Base-by-base conservation (phyloP, 2,797 vertebrate species). In the Pangasius djambal region DNA sequence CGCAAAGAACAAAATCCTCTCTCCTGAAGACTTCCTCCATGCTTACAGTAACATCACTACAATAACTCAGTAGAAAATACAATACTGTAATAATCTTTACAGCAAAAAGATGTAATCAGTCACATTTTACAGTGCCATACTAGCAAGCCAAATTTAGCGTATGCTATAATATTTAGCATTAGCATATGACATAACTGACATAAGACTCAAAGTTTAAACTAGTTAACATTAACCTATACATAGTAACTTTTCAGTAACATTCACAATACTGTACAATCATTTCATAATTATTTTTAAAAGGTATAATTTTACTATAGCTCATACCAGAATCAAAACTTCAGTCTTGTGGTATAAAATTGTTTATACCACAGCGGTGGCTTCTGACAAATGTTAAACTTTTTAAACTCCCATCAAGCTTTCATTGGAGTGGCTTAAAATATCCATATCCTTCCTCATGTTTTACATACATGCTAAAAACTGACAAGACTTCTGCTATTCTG, bases 401-500 rank as follows among this genome's bases (percentile, higher is more conserved):
- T 48, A 18, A 55, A 10, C 25, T 31, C 12, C 78, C 18, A 22
- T 59, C 78, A 37, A 18, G 1, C 6, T 28, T 83, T 83, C 22
- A 40, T 7, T 40, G 12, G 34, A 40, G 57, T 40, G 28, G 22
- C 22, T 28, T 67, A 50, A 50, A 67, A 52, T 69, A 20, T 52
- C 40, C 31, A 65, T 4, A 65, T 83, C 61, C 63, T 67, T 83
- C 63, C 63, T 67, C 63, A 52, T 67, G n/a, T 20, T 50, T 84
- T 65, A 44, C 81, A 83, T 83, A 65, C 25, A 83, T 18, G 6
- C 59, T 63, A 28, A 63, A 83, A 84, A 5, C 83, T 34, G 18
- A 69, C 63, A 83, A 65, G 37, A 50, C 44, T 85, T 85, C 44
- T 85, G 83, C 28, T 69, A 69, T 85, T 69, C 1, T 31, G 15